Conservation (phyloP, 2,888 invertebrate genomes). For the Notodonta dromedarius region DNA sequence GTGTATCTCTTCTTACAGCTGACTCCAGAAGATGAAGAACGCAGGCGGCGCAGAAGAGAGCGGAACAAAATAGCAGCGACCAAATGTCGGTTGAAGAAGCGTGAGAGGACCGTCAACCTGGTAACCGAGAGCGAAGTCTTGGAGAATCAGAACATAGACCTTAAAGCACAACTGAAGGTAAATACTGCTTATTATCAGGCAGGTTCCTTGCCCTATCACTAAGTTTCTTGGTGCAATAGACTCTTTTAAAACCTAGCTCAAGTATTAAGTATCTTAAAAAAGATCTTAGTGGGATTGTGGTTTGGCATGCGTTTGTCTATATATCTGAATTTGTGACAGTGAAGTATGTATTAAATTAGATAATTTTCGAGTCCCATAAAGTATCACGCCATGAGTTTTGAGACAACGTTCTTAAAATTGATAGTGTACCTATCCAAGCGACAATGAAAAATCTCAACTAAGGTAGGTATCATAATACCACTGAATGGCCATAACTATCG, state of each 20-base stretch:
- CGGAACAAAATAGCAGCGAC: conserved; percentile 97
- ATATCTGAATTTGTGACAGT: too few species aligned
- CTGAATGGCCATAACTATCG: conserved; percentile 36
- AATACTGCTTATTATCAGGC: conserved; percentile 9
- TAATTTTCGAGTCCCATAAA: too few species aligned
- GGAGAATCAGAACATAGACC: conserved; percentile 92
- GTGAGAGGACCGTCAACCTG: conserved; percentile 93
- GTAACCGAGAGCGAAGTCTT: conserved; percentile 94
- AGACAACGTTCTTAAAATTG: too few species aligned
- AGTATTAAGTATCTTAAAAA: too few species aligned
- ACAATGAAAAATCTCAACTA: too few species aligned
- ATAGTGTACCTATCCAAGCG: too few species aligned
- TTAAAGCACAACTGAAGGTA: conserved; percentile 90
- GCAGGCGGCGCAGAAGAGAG: conserved; percentile 93
- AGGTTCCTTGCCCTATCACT: background rate
- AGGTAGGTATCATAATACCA: conserved; percentile 15
- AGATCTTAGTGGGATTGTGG: too few species aligned
- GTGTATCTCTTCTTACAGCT: conserved; percentile 79
- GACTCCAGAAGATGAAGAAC: conserved; percentile 96
- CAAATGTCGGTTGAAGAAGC: conserved; percentile 96
- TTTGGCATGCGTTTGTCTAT: too few species aligned
- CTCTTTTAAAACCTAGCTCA: too few species aligned
- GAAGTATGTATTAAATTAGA: too few species aligned
- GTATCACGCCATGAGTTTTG: too few species aligned
- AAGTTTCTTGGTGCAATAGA: too few species aligned